Evolutionary conservation across 1,140 invertebrate genomes (phyloP), one percentile per base, ranked within the genome.

Genomic region (Psix sp.): DNA sequence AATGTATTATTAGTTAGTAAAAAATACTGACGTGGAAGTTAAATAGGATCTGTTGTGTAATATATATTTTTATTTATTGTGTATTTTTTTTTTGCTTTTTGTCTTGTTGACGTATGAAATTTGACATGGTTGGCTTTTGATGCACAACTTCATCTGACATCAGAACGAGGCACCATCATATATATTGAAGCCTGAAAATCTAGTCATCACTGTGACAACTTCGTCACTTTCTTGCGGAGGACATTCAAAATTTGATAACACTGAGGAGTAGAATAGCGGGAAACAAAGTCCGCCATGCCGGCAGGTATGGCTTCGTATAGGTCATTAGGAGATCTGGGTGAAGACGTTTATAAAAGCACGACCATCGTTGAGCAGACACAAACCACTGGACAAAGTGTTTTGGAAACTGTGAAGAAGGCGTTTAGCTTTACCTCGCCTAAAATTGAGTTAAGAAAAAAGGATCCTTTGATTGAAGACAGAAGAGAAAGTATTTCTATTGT

Each of bases 301-400:
- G 86, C 88, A 80, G 89, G 89, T 86, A 87, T 89, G 78, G 87
- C 89, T 80, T 90, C 90, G 77, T 91, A 91, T 87, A 89, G 88
- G 79, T 91, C 90, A 71, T 86, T 91, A 79, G 86, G 88, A 46
- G 89, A 88, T 77, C 82, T 88, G 80, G 85, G 85, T 77, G 89
- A 90, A 84, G 89, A 91, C 83, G 89, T 91, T 46, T 91, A 91
- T 87, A 90, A 89, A 79, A 88, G 89, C 74, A 91, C 90, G 14
- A 91, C 90, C 26, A 87, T 90, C 76, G 85, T 87, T 45, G 89
- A 90, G 66, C 86, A 87, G 63, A 88, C 86, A 18, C 86, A 88
- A 65, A 88, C 83, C 49, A 84, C 85, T 16, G 77, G 86, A 9
- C 81, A 87, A 33, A 89, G 88, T 59, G 83, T 91, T 24, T 78